phyloP scores from a whole-genome alignment of 2,113 vertebrate species.

The Taxidea taxus region DNA sequence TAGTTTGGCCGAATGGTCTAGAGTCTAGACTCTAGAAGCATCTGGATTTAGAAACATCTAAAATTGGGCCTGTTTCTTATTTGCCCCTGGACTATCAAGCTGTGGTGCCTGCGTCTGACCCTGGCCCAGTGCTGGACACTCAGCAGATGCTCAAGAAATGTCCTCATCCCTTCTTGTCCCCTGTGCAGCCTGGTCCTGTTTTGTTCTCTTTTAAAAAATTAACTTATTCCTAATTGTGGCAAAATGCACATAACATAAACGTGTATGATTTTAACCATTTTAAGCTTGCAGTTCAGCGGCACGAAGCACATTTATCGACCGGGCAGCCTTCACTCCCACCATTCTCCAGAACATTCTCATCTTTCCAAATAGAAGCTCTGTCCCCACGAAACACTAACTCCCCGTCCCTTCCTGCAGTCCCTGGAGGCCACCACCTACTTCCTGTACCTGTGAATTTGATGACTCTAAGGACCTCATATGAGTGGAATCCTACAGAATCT shows the following conservation, averaged over 20 bases:
- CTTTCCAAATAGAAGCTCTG: not conserved
- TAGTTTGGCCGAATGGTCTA: not conserved
- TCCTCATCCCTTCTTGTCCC: not conserved
- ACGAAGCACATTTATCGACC: rapidly evolving
- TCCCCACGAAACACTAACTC: rapidly evolving
- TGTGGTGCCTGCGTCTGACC: not conserved
- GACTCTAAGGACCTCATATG: rapidly evolving
- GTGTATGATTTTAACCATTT: not conserved
- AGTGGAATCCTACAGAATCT: rapidly evolving
- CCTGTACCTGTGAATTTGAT: rapidly evolving
- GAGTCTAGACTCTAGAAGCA: not conserved
- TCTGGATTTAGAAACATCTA: not conserved
- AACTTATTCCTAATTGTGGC: not conserved
- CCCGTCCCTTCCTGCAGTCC: not conserved
- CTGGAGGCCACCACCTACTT: not conserved
- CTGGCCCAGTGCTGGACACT: not conserved
- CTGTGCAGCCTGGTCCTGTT: not conserved
- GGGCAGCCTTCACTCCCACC: rapidly evolving
- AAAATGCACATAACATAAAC: not conserved
- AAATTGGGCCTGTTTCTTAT: not conserved
- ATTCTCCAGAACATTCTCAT: no score
- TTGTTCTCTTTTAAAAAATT: not conserved
- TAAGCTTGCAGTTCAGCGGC: rapidly evolving
- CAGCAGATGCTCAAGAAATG: not conserved
- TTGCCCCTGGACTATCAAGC: rapidly evolving